These are phyloP conservation scores for Plectropomus leopardus DNA, from an alignment of 2,113 vertebrate species.

Conservation along the genomic window DNA sequence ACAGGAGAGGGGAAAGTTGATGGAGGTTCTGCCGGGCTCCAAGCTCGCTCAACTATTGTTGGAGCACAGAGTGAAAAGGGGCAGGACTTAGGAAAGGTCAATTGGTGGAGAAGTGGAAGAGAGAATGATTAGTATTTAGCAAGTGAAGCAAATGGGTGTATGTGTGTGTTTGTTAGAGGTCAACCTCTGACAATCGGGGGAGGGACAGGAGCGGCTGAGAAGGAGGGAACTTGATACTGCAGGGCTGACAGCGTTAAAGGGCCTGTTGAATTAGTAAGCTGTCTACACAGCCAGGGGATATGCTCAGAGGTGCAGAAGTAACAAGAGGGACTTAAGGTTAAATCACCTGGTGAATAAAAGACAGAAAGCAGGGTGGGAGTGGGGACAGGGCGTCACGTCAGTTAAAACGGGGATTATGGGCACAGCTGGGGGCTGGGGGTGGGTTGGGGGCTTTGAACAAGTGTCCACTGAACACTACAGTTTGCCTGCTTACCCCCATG, in stretches of 20 bases:
- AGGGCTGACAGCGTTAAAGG: constrained; percentile 50
- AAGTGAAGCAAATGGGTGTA: constrained; percentile 38
- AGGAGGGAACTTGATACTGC: constrained; percentile 72
- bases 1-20: too few relatives aligned
- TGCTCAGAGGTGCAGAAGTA: constrained; percentile 78
- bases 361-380: constrained; percentile 42
- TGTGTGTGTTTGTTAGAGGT: constrained; percentile 54
- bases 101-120: constrained; percentile 17
- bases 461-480: not conserved
- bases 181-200: constrained; percentile 48
- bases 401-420: constrained; percentile 74
- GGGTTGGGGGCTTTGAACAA: not conserved
- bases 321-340: constrained; percentile 77
- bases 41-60: too few relatives aligned
- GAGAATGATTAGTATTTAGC: constrained; percentile 48
- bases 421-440: constrained; percentile 22
- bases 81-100: too few relatives aligned
- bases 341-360: constrained; percentile 79
- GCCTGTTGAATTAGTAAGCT: constrained; percentile 74
- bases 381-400: constrained; percentile 58
- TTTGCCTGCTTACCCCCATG: constrained; percentile 84
- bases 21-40: too few relatives aligned
- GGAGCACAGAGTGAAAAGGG: too few relatives aligned
- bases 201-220: constrained; percentile 69
- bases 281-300: constrained; percentile 57